These are phyloP conservation scores for Metellina segmentata DNA, from an alignment of 2,888 invertebrate genomes.

Conservation along the genomic window DNA sequence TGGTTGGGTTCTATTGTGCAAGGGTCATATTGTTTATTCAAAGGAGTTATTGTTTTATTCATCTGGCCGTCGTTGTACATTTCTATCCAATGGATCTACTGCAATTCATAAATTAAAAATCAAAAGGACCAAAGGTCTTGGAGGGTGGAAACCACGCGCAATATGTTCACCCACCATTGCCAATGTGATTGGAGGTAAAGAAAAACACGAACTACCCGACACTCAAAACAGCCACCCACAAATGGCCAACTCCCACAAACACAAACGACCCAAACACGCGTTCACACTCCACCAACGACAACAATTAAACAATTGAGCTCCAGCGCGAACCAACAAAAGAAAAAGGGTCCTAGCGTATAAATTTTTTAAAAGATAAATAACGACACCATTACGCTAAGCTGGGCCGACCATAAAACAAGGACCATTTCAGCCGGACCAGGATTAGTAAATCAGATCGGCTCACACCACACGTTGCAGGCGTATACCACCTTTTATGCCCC, in stretches of 20 bases:
- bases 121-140: no score
- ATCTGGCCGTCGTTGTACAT: no score
- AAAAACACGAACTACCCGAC: not conserved
- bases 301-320: conserved; percentile 43
- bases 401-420: conserved; percentile 51
- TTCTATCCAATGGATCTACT: no score
- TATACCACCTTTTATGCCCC: conserved; percentile 42
- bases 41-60: no score
- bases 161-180: not conserved
- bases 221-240: not conserved
- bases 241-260: not conserved
- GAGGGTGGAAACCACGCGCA: not conserved
- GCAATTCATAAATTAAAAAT: no score
- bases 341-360: not conserved
- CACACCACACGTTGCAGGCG: conserved; percentile 15
- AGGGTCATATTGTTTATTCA: no score
- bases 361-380: conserved; percentile 67
- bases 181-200: not conserved
- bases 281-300: not conserved
- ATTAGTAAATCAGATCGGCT: conserved; percentile 71
- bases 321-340: not conserved
- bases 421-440: conserved; percentile 33
- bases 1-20: no score
- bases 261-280: not conserved
- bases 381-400: conserved; percentile 48